Percentiles rank a stretch among this genome's conserved stretches.
These are phyloP conservation scores for Cybosia mesomella DNA, from an alignment of 2,888 invertebrate species.

Conservation along the genomic window DNA sequence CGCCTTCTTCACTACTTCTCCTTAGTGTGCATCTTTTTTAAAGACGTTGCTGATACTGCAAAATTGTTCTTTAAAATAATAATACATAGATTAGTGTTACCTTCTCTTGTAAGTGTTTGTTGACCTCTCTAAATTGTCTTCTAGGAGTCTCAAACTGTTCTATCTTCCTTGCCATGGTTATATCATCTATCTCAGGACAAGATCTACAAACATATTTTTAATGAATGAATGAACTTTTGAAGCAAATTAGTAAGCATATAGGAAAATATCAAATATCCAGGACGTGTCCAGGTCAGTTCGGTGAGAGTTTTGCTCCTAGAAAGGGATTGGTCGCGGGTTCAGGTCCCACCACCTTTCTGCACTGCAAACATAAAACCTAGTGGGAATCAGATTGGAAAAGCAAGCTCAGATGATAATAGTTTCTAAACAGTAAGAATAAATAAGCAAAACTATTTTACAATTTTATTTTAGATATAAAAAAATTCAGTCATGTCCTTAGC, in stretches of 20 bases:
- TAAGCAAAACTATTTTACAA: background rate
- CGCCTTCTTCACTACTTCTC: too few relatives aligned
- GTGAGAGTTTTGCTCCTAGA: too few relatives aligned
- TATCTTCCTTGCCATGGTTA: conserved; percentile 84
- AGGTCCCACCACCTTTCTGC: background rate
- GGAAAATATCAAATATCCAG: too few relatives aligned
- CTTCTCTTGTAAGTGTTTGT: conserved; percentile 88
- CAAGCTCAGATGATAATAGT: too few relatives aligned
- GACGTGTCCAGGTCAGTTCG: too few relatives aligned
- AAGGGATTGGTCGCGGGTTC: too few relatives aligned
- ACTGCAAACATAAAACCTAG: background rate
- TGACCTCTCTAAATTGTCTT: conserved; percentile 88
- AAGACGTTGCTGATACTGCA: too few relatives aligned
- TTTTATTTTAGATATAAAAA: background rate
- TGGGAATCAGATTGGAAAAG: background rate
- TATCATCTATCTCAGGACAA: conserved; percentile 86
- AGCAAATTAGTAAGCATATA: too few relatives aligned
- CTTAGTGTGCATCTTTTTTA: too few relatives aligned
- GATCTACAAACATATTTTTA: conserved; percentile 62
- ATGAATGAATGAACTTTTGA: too few relatives aligned
- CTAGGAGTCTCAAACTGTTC: conserved; percentile 88
- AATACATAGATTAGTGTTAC: conserved; percentile 62
- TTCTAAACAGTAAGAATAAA: too few relatives aligned
- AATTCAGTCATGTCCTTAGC: background rate
- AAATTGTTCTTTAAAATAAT: too few relatives aligned